Percentiles rank a stretch among this genome's conserved stretches.
These are phyloP conservation scores for Clistopyga incitator DNA, from an alignment of 2,888 invertebrate species.

Conservation along the genomic window DNA sequence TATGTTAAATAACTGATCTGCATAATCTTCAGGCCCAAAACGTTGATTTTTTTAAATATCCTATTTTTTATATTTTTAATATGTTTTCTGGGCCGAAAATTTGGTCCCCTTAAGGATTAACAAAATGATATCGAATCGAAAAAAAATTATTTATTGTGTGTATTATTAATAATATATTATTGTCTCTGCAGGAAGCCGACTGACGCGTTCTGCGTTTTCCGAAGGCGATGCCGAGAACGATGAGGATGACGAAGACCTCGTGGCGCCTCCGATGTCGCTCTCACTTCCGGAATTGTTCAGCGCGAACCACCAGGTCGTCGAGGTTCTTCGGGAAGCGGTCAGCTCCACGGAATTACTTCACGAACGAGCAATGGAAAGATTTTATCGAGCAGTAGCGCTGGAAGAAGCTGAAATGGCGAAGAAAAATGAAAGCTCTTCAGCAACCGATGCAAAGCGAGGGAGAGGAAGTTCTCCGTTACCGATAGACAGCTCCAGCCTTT, in stretches of 20 bases:
- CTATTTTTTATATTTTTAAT: background rate
- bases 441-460: conserved; percentile 49
- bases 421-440: conserved; percentile 63
- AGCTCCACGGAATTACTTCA: conserved; percentile 94
- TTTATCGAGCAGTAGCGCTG: conserved; percentile 91
- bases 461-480: conserved; percentile 63
- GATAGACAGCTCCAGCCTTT: conserved; percentile 61
- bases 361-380: conserved; percentile 92
- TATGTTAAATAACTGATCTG: too few relatives aligned
- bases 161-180: background rate
- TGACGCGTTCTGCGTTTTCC: conserved; percentile 57
- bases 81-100: too few relatives aligned
- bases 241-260: conserved; percentile 86
- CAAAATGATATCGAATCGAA: too few relatives aligned
- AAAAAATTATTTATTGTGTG: too few relatives aligned
- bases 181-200: conserved; percentile 38
- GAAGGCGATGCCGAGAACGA: conserved; percentile 72
- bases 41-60: too few relatives aligned
- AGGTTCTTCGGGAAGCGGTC: conserved; percentile 89
- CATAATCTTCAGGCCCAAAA: too few relatives aligned
- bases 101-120: too few relatives aligned
- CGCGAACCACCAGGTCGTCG: conserved; percentile 86
- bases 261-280: conserved; percentile 92
- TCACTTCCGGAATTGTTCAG: conserved; percentile 92
- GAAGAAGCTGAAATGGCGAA: conserved; percentile 87